These are phyloP conservation scores for Anneissia japonica DNA, from an alignment of 35 echinoderm and acorn worm genomes.

Conservation along the genomic window DNA sequence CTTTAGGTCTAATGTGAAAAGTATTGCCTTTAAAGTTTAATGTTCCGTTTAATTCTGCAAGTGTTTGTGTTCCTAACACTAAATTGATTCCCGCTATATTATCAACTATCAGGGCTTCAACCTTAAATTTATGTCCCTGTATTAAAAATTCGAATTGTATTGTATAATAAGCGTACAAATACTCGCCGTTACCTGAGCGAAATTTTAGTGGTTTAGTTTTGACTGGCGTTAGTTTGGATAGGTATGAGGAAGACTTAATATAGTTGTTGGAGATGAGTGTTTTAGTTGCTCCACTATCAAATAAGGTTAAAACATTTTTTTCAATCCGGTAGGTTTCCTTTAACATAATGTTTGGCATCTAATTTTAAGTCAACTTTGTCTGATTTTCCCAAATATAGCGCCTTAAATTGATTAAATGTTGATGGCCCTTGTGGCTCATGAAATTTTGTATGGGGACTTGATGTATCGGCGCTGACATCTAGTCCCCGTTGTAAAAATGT, in stretches of 20 bases:
- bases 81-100: constrained; percentile 12
- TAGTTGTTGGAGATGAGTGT: constrained; percentile 37
- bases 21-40: constrained; percentile 1
- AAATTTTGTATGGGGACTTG: too few species aligned
- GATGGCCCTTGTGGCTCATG: too few species aligned
- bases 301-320: constrained; percentile 20
- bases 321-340: constrained; percentile 17
- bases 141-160: neutral
- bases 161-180: neutral
- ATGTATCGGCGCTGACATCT: too few species aligned
- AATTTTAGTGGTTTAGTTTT: too few species aligned
- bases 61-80: constrained; percentile 14
- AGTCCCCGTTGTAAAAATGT: too few species aligned
- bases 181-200: constrained; percentile 16
- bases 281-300: constrained; percentile 35
- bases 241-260: constrained; percentile 10
- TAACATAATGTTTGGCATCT: constrained; percentile 11
- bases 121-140: constrained; percentile 17
- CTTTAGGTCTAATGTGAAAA: too few species aligned
- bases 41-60: constrained; percentile 12
- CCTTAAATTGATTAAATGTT: too few species aligned
- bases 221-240: too few species aligned
- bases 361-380: constrained; percentile 25
- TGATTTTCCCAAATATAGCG: too few species aligned
- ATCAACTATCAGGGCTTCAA: constrained; percentile 2